phyloP scores from a whole-genome alignment of 2,888 invertebrate species.

The Eupeodes luniger region DNA sequence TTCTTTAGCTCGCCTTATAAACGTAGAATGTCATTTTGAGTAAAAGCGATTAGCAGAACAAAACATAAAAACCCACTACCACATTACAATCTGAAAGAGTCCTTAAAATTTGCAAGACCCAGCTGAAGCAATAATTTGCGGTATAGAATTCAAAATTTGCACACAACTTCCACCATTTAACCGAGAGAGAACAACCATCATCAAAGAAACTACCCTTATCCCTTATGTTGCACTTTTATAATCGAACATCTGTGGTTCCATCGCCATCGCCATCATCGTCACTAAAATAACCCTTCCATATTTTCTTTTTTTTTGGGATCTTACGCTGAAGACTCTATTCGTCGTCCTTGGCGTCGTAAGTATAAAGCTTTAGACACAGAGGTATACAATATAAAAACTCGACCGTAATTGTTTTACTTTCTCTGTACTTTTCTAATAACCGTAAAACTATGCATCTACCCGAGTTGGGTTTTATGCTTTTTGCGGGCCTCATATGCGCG shows the following conservation, averaged over 20 bases:
- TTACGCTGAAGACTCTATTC: not conserved
- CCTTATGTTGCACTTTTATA: slow-evolving; percentile 68
- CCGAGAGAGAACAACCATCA: not conserved
- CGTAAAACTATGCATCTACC: slow-evolving; percentile 72
- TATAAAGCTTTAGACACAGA: slow-evolving; percentile 4
- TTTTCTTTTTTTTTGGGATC: not conserved
- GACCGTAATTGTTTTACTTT: slow-evolving; percentile 73
- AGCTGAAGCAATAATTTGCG: slow-evolving; percentile 64
- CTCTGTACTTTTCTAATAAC: slow-evolving; percentile 73
- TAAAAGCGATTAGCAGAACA: slow-evolving; percentile 26
- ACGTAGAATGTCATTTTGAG: slow-evolving; percentile 39
- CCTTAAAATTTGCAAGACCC: slow-evolving; percentile 37
- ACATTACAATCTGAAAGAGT: slow-evolving; percentile 37
- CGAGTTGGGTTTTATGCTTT: slow-evolving; percentile 66
- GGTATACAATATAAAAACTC: not conserved
- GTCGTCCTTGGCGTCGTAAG: not conserved
- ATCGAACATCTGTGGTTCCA: slow-evolving; percentile 60
- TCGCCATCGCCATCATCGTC: not conserved
- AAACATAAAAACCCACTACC: slow-evolving; percentile 40
- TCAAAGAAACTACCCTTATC: slow-evolving; percentile 63
- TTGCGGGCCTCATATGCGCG: slow-evolving; percentile 73
- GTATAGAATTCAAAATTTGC: slow-evolving; percentile 62
- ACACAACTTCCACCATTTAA: slow-evolving; percentile 61
- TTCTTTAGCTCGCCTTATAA: not conserved
- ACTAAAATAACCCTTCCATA: slow-evolving; percentile 48